Base-by-base conservation (phyloP, 1,140 invertebrate species). In the Temnothorax nylanderi region DNA sequence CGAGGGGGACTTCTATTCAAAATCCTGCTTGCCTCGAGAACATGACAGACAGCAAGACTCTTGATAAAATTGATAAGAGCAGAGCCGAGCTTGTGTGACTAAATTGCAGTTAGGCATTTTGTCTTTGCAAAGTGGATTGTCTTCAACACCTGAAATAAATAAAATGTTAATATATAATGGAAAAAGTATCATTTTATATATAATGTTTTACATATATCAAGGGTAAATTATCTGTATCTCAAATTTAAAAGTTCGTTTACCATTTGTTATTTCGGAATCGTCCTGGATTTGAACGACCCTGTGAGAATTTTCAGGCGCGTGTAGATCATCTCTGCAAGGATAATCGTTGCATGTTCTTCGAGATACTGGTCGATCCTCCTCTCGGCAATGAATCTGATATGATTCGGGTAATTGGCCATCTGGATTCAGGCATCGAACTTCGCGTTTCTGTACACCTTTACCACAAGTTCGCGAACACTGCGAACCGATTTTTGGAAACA, bases 51-150 rank as follows among this genome's bases (percentile, higher is more conserved):
- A 98, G 92, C 98, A 98, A 65, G 97, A 97, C 54, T 96, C 96
- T 49, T 96, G 96, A 94, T 98, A 98, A 94, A 97, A 98, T 80
- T 97, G 96, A 93, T 98, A 98, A 91, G 96, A 96, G 94, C 98
- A 98, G 0, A 98, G 96, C 60, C 97, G 95, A 11, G 97, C 97
- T 94, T 98, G 97, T 0, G 97, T 96, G 0, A 98, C 98, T 86
- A 98, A 95, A 76, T 96, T 95, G 93, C 98, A 98, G 93, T 97
- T 97, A 13, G 94, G 90, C 88, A 97, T 96, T 90, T 96, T 97
- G 93, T 99, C 98, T 64, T 96, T 95, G 91, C 98, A 99, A 10
- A 89, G 89, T 64, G 86, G 65, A 82, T 92, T 91, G 37, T 91
- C 54, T 16, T 89, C 91, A 41, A 93, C 88, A 58, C 90, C 93